Conservation (phyloP, 2,888 invertebrate genomes). For the Sphecodes monilicornis region DNA sequence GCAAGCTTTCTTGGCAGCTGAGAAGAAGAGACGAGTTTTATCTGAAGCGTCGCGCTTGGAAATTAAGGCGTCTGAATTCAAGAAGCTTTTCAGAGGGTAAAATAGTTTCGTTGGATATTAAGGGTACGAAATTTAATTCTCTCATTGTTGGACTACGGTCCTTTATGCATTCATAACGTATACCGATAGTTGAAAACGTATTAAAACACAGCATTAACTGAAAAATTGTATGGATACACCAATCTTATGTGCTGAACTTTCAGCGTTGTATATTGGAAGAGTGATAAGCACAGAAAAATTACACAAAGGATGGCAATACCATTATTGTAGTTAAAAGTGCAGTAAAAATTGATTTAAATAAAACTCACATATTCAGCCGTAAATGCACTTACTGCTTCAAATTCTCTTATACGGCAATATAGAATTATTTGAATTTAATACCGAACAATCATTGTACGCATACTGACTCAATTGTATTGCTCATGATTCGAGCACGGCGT, state of each 20-base stretch:
- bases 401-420: too few relatives aligned
- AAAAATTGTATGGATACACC: neutral
- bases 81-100: conserved; percentile 19
- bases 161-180: neutral
- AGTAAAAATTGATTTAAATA: too few relatives aligned
- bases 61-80: neutral
- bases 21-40: neutral
- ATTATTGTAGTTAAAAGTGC: too few relatives aligned
- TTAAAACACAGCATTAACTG: neutral
- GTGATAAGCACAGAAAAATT: neutral
- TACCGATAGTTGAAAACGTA: neutral
- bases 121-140: neutral
- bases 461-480: too few relatives aligned
- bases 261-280: neutral
- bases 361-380: too few relatives aligned
- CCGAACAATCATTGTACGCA: too few relatives aligned
- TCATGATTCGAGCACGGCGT: too few relatives aligned
- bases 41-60: conserved; percentile 21
- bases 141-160: neutral
- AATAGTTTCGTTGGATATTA: neutral
- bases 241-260: neutral
- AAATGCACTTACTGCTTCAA: too few relatives aligned
- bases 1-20: neutral
- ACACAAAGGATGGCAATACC: neutral
- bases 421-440: too few relatives aligned